A percentile compares a stretch with the other conserved stretches of the same genome.
These are phyloP conservation scores for Eospalax fontanierii DNA, from an alignment of 2,797 vertebrate species.

Conservation along the genomic window DNA sequence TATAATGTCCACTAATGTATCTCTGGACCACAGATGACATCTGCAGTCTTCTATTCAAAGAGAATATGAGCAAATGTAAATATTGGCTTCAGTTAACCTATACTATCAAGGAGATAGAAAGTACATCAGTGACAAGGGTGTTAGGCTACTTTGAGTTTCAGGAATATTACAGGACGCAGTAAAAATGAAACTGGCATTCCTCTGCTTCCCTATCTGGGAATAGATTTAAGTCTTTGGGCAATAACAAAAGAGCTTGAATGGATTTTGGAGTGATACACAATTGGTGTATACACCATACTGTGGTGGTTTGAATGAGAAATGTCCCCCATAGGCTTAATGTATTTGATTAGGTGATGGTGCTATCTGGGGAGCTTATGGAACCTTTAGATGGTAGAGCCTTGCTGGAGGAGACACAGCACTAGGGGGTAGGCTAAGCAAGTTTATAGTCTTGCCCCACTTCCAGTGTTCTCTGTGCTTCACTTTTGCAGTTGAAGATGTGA, in stretches of 20 bases:
- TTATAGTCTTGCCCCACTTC: too few relatives aligned
- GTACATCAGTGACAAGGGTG: background rate
- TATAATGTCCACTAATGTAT: background rate
- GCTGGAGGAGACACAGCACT: too few relatives aligned
- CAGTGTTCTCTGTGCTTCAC: too few relatives aligned
- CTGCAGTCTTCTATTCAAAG: background rate
- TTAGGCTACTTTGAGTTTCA: constrained; percentile 21
- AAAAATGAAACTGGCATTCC: constrained; percentile 20
- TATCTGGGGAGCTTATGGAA: too few relatives aligned
- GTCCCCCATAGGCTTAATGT: too few relatives aligned
- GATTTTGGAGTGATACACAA: background rate
- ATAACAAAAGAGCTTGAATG: constrained; percentile 1
- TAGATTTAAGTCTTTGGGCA: background rate
- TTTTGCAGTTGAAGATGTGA: too few relatives aligned
- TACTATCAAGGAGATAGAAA: background rate
- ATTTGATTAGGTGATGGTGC: too few relatives aligned
- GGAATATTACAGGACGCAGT: background rate
- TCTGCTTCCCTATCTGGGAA: constrained; percentile 18
- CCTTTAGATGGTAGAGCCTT: too few relatives aligned
- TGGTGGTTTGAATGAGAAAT: too few relatives aligned
- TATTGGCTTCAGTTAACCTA: background rate
- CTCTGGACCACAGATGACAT: background rate
- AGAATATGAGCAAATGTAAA: background rate
- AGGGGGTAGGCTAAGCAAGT: too few relatives aligned
- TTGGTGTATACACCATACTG: background rate